phyloP scores from a whole-genome alignment of 2,113 vertebrate genomes.

The Ageneiosus marmoratus region DNA sequence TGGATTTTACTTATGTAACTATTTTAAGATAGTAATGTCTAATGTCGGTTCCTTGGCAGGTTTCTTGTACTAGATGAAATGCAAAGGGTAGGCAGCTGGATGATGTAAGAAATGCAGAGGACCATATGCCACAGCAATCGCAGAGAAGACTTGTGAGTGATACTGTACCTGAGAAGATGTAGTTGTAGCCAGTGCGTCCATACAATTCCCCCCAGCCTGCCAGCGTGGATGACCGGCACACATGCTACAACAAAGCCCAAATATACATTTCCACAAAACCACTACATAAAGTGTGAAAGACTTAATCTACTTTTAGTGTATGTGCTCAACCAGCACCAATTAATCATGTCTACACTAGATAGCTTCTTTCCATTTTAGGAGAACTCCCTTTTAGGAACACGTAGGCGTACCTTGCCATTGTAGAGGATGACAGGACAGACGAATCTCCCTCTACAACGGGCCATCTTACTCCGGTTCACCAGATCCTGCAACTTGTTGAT shows the following conservation, averaged over 20 bases:
- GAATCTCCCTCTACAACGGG: conserved; percentile 92
- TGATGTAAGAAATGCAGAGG: conserved; percentile 5
- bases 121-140: neutral
- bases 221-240: conserved; percentile 93
- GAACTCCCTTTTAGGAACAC: neutral
- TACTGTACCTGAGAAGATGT: conserved; percentile 92
- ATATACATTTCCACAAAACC: conserved; percentile 11
- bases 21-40: neutral
- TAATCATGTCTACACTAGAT: neutral
- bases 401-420: conserved; percentile 88
- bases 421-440: conserved; percentile 97
- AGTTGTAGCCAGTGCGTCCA: conserved; percentile 96
- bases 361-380: neutral
- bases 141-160: neutral
- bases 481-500: conserved; percentile 91
- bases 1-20: neutral
- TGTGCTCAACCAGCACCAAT: too few relatives aligned
- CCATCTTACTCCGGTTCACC: conserved; percentile 92
- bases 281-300: neutral
- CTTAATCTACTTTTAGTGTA: neutral
- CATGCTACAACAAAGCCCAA: conserved; percentile 77
- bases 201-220: conserved; percentile 98
- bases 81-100: neutral
- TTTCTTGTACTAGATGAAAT: neutral
- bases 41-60: neutral